Evolutionary conservation across 37 sponge, comb jelly and placozoan genomes (phyloP).

Genomic region (Spongia lamella): DNA sequence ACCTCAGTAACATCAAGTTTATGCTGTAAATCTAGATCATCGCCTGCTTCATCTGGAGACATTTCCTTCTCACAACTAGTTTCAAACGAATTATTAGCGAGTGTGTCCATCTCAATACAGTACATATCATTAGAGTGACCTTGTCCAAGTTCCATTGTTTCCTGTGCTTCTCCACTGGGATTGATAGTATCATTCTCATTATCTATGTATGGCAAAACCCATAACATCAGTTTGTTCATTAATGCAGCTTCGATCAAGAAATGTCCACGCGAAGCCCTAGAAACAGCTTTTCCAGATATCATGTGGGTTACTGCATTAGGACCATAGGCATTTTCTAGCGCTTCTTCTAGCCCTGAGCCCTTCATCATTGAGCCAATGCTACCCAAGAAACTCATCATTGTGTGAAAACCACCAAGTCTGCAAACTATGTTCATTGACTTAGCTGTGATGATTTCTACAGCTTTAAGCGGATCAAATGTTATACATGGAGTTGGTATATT

Average conservation of each 20-base stretch:
- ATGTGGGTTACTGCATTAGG: constrained; percentile 31
- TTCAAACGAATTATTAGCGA: no score
- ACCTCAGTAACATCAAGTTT: constrained; percentile 33
- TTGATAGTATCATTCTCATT: background rate
- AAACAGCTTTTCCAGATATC: constrained; percentile 32
- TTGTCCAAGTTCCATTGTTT: no score
- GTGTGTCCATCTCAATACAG: no score
- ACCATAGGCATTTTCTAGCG: constrained; percentile 34
- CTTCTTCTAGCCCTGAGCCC: constrained; percentile 38
- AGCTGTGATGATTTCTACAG: constrained; percentile 4
- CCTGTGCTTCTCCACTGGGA: no score
- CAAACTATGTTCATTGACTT: constrained; percentile 11
- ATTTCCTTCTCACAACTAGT: no score
- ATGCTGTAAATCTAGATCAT: background rate
- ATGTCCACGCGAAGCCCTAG: constrained; percentile 39
- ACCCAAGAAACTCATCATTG: no score
- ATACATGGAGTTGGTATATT: constrained; percentile 14
- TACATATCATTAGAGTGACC: no score
- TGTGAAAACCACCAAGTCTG: constrained; percentile 38
- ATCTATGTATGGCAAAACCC: constrained; percentile 1
- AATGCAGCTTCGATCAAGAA: constrained; percentile 37
- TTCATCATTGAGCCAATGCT: constrained; percentile 26
- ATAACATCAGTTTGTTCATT: constrained; percentile 20
- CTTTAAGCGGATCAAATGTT: constrained; percentile 33
- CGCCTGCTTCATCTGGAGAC: no score